phyloP scores from a whole-genome alignment of 92 coral and sea anemone genomes.

The Parazoanthus darwini region DNA sequence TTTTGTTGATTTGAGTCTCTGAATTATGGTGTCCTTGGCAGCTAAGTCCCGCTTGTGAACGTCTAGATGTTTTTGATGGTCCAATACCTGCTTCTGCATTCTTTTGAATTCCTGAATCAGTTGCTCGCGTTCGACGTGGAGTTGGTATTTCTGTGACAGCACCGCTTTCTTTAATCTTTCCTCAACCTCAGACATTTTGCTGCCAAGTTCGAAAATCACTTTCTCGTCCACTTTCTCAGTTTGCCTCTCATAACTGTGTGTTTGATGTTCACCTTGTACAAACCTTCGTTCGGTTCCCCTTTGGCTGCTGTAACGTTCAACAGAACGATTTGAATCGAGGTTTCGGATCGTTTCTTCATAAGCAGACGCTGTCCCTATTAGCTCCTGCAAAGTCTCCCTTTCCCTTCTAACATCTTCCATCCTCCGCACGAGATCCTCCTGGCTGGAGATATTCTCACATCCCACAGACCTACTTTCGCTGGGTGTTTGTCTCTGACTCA shows the following conservation, averaged over 20 bases:
- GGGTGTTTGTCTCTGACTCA: conserved; percentile 47
- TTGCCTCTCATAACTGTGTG: conserved; percentile 26
- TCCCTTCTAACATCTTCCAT: conserved; percentile 76
- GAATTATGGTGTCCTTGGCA: conserved; percentile 84
- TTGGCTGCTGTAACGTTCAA: conserved; percentile 37
- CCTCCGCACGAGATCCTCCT: conserved; percentile 56
- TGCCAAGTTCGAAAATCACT: conserved; percentile 76
- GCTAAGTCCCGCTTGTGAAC: conserved; percentile 84
- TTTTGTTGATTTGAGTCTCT: conserved; percentile 85
- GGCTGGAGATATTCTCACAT: conserved; percentile 44
- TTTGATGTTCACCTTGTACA: conserved; percentile 21
- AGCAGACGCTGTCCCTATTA: conserved; percentile 79
- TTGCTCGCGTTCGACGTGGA: conserved; percentile 84
- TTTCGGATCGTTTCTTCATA: conserved; percentile 80
- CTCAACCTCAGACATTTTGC: conserved; percentile 86
- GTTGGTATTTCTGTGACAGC: conserved; percentile 82
- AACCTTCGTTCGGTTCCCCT: conserved; percentile 26
- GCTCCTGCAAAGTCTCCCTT: conserved; percentile 79
- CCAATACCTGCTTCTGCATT: conserved; percentile 83
- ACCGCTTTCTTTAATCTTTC: conserved; percentile 89
- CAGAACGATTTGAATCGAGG: conserved; percentile 41
- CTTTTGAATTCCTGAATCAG: conserved; percentile 86
- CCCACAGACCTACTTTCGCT: conserved; percentile 45
- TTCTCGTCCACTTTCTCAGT: conserved; percentile 69
- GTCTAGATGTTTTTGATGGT: conserved; percentile 87